phyloP scores from a whole-genome alignment of 1,140 invertebrate genomes.

The Drosophila kanapiae region DNA sequence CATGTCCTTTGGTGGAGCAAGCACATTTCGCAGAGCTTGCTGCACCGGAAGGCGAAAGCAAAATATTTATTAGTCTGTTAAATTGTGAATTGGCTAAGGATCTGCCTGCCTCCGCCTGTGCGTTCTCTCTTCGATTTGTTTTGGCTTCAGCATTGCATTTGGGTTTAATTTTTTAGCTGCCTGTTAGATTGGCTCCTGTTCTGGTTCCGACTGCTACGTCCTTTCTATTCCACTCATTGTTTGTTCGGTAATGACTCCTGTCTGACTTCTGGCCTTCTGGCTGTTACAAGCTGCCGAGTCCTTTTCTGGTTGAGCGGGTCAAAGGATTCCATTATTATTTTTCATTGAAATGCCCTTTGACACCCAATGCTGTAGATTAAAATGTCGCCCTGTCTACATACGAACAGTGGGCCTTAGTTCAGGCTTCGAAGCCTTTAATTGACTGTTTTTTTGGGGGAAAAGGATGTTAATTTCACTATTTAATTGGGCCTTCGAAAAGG shows the following conservation, averaged over 20 bases:
- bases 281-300: slow-evolving; percentile 12
- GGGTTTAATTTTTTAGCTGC: slow-evolving; percentile 19
- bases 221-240: slow-evolving; percentile 30
- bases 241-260: slow-evolving; percentile 69
- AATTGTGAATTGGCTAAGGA: slow-evolving; percentile 81
- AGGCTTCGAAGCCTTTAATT: background rate
- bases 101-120: slow-evolving; percentile 9
- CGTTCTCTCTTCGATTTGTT: slow-evolving; percentile 56
- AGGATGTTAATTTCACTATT: background rate
- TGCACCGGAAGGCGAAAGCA: slow-evolving; percentile 76
- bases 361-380: slow-evolving; percentile 49
- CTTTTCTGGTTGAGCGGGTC: slow-evolving; percentile 32
- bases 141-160: slow-evolving; percentile 13
- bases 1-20: slow-evolving; percentile 35
- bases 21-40: slow-evolving; percentile 37
- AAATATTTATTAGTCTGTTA: slow-evolving; percentile 85
- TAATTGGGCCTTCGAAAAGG: background rate
- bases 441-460: too few species aligned
- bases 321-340: slow-evolving; percentile 69
- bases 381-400: slow-evolving; percentile 5
- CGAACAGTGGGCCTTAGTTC: background rate
- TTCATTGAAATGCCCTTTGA: slow-evolving; percentile 69
- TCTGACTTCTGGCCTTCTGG: slow-evolving; percentile 38
- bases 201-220: slow-evolving; percentile 12
- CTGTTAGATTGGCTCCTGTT: slow-evolving; percentile 19